These are phyloP conservation scores for Sebastiscus tertius DNA, from an alignment of 2,797 vertebrate species.

Conservation along the genomic window DNA sequence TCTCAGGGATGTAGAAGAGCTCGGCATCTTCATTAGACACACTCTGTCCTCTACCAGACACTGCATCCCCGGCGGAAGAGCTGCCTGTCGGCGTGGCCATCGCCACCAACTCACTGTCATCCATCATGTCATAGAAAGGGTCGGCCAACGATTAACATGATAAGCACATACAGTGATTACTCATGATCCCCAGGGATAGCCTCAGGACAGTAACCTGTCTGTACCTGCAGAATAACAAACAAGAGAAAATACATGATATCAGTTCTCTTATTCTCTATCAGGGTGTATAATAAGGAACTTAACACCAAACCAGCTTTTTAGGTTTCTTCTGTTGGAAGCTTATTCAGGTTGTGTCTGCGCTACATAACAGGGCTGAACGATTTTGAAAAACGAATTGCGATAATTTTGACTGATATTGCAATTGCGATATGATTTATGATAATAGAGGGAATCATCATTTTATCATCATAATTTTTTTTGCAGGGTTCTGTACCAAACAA, in stretches of 20 bases:
- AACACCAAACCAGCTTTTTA: not conserved
- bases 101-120: not conserved
- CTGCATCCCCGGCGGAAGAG: slow-evolving; percentile 63
- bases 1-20: slow-evolving; percentile 66
- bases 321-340: not conserved
- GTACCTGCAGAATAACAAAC: slow-evolving; percentile 18
- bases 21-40: slow-evolving; percentile 46
- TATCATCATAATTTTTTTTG: too few species aligned
- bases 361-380: too few species aligned
- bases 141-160: not conserved
- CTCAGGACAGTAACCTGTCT: not conserved
- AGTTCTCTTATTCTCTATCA: not conserved
- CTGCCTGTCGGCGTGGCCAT: not conserved
- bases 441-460: too few species aligned
- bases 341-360: not conserved
- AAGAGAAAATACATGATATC: not conserved
- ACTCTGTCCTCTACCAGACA: slow-evolving; percentile 57
- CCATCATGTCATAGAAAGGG: slow-evolving; percentile 36
- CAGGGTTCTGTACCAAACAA: too few species aligned
- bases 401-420: too few species aligned
- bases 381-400: too few species aligned
- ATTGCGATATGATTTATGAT: too few species aligned
- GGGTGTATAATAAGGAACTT: not conserved
- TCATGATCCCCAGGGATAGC: not conserved
- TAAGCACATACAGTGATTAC: not conserved